Evolutionary conservation across 2,888 invertebrate species (phyloP).

Genomic region (Octonoba sinensis): DNA sequence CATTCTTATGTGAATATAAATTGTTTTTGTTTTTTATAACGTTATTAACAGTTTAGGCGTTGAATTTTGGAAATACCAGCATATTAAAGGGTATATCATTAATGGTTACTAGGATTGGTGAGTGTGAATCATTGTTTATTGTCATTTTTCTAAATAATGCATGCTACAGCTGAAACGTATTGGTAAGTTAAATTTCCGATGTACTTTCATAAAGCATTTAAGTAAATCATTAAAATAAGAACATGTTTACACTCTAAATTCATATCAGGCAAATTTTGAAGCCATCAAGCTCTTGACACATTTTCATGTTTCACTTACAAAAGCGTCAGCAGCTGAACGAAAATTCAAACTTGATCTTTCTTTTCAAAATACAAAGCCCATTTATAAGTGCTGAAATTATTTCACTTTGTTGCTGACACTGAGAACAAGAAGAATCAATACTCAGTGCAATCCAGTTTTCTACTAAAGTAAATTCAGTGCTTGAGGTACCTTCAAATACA

Average conservation of each 20-base stretch:
- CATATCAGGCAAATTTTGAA: background rate
- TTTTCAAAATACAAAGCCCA: conserved; percentile 15
- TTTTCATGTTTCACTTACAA: background rate
- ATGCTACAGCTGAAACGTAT: too few species aligned
- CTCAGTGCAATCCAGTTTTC: background rate
- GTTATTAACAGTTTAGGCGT: too few species aligned
- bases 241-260: background rate
- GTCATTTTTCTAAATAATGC: too few species aligned
- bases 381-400: conserved; percentile 41
- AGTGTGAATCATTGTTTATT: too few species aligned
- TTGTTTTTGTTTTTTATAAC: too few species aligned
- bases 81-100: too few species aligned
- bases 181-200: too few species aligned
- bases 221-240: background rate
- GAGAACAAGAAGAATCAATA: conserved; percentile 3
- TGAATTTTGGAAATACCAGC: too few species aligned
- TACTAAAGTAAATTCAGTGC: background rate
- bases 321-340: background rate
- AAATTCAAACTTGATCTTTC: conserved; percentile 7
- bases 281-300: background rate
- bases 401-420: conserved; percentile 27
- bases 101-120: too few species aligned
- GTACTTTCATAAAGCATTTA: too few species aligned
- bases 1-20: too few species aligned
- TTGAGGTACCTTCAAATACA: background rate